Conservation (phyloP, 2,888 invertebrate genomes). For the Ptilodon capucinus region DNA sequence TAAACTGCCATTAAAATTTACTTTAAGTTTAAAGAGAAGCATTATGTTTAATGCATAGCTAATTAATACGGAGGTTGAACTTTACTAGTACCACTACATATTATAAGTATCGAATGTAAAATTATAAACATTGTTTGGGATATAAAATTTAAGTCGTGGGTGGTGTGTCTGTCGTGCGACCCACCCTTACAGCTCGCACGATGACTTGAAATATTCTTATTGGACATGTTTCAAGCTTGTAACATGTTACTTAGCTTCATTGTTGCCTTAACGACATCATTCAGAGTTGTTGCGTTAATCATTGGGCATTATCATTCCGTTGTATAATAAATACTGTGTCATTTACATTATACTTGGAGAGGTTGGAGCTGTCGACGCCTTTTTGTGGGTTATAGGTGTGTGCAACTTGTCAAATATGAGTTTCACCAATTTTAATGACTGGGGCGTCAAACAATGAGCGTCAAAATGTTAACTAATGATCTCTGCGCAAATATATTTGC, state of each 20-base stretch:
- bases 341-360: neutral
- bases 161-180: slow-evolving; percentile 25
- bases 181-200: slow-evolving; percentile 27
- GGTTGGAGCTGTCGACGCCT: neutral
- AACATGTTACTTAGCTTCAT: slow-evolving; percentile 46
- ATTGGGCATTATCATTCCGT: neutral
- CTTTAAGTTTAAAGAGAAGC: too few relatives aligned
- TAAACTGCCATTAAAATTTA: too few relatives aligned
- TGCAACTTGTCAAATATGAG: neutral
- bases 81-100: too few relatives aligned
- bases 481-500: too few relatives aligned
- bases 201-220: slow-evolving; percentile 47
- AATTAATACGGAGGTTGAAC: too few relatives aligned
- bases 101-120: too few relatives aligned
- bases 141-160: slow-evolving; percentile 32
- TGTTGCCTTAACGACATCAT: slow-evolving; percentile 42
- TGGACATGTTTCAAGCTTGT: slow-evolving; percentile 43
- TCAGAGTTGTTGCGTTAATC: slow-evolving; percentile 31
- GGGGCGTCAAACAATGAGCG: too few relatives aligned
- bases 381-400: neutral
- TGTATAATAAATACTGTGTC: slow-evolving; percentile 1
- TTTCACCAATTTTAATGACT: too few relatives aligned
- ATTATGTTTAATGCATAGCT: too few relatives aligned
- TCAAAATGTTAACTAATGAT: too few relatives aligned
- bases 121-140: slow-evolving; percentile 10